Base-by-base conservation (phyloP, 2,113 vertebrate genomes). In the Ceyx margarethae region DNA sequence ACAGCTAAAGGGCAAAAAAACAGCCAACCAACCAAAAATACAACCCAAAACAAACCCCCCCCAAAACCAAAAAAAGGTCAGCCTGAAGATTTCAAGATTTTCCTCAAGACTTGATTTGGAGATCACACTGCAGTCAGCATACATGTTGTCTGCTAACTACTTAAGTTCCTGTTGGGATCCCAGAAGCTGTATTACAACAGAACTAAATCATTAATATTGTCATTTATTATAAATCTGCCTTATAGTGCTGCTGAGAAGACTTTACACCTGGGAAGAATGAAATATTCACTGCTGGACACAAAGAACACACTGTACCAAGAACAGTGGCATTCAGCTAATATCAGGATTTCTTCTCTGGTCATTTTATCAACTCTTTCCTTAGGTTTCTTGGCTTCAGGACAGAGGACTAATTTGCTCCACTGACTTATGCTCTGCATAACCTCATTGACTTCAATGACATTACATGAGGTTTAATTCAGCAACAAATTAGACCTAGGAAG, bases 211-310 rank as follows among this genome's bases (percentile, higher is more conserved):
- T 91, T 92, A 91, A 58, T 81, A 88, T 83, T 91, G 46, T 76
- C 53, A 89, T 91, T 91, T 90, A 65, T 87, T 91, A 87, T 71
- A 81, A 74, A 93, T 83, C 66, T 92, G 69, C 61, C 40, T 89
- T 81, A 77, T 4, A 79, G 89, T 50, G 56, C 62, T 91, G 62
- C 84, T 92, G 89, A 76, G 69, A 94, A 94, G 80, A 66, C 79
- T 95, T 95, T 94, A 88, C 92, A 95, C 93, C 72, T 86, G 92
- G 85, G 95, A 91, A 83, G 48, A 53, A 93, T 93, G 90, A 93
- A 75, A 95, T 89, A 92, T 85, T 94, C 84, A 75, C 93, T 19
- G 15, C 72, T 79, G 92, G 92, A 91, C 82, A 93, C 85, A 88
- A 93, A 91, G 89, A 91, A 90, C 13, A 0, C 50, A 33, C 53